Evolutionary conservation across 1,140 invertebrate genomes (phyloP).

Genomic region (Mactra quadrangularis): DNA sequence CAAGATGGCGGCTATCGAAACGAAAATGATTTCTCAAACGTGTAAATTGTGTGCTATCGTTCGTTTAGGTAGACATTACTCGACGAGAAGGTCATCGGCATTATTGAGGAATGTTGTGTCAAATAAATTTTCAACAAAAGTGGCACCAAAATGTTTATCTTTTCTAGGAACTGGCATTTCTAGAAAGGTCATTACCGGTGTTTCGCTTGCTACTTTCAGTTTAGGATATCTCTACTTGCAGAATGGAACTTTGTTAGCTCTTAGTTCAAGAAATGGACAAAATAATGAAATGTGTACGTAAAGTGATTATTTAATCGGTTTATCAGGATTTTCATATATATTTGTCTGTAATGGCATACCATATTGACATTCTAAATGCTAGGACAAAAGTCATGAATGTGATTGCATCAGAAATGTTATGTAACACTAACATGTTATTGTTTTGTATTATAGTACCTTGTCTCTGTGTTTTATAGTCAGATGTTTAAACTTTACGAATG

Average conservation of each 20-base stretch:
- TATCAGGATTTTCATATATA: not conserved
- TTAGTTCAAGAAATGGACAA: not conserved
- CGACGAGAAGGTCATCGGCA: not conserved
- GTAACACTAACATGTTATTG: not conserved
- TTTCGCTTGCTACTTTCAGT: constrained; percentile 25
- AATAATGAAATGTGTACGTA: constrained; percentile 4
- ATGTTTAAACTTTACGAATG: not conserved
- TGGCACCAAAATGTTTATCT: not conserved
- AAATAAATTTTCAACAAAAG: constrained; percentile 8
- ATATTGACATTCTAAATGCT: not conserved
- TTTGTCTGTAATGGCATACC: not conserved
- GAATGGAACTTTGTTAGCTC: constrained; percentile 6
- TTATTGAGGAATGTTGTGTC: not conserved
- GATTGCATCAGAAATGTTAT: not conserved
- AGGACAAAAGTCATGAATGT: not conserved
- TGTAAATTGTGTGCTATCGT: constrained; percentile 33
- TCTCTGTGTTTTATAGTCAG: not conserved
- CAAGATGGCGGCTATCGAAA: constrained; percentile 57
- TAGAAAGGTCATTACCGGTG: not conserved
- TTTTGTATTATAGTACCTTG: not conserved
- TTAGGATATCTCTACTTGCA: constrained; percentile 14
- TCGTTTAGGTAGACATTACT: constrained; percentile 19
- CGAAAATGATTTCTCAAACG: constrained; percentile 26
- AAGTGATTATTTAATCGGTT: not conserved
- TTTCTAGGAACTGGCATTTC: not conserved